phyloP scores from a whole-genome alignment of 2,113 vertebrate genomes.

The Vulpes vulpes region DNA sequence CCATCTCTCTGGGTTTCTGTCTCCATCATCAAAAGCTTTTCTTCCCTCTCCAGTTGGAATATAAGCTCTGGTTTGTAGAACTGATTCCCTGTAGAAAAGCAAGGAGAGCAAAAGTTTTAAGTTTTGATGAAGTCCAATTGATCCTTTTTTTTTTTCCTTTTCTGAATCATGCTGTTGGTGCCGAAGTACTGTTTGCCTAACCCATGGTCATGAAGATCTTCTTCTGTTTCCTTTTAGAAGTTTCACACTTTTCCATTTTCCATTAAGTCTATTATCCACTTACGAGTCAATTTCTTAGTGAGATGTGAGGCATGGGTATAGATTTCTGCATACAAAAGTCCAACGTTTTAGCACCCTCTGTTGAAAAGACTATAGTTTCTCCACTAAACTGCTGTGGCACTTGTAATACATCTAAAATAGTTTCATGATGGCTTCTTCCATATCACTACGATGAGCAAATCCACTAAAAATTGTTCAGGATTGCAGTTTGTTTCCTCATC shows the following conservation, averaged over 20 bases:
- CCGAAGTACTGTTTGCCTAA: background rate
- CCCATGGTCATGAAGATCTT: background rate
- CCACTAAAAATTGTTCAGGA: background rate
- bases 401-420: background rate
- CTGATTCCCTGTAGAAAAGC: constrained; percentile 53
- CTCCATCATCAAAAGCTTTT: constrained; percentile 5
- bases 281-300: background rate
- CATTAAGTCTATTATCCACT: background rate
- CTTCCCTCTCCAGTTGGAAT: constrained; percentile 69
- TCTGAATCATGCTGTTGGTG: background rate
- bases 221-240: background rate
- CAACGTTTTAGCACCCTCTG: background rate
- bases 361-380: background rate
- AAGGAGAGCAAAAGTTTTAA: background rate
- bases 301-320: background rate
- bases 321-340: too few relatives aligned
- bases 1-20: background rate
- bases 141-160: background rate
- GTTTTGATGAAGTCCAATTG: background rate
- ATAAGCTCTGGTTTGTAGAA: constrained; percentile 72
- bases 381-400: background rate
- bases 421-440: background rate
- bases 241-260: background rate
- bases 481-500: background rate
- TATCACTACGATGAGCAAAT: background rate